These are phyloP conservation scores for Nephrotoma guestfalica DNA, from an alignment of 2,888 invertebrate genomes.

Conservation along the genomic window DNA sequence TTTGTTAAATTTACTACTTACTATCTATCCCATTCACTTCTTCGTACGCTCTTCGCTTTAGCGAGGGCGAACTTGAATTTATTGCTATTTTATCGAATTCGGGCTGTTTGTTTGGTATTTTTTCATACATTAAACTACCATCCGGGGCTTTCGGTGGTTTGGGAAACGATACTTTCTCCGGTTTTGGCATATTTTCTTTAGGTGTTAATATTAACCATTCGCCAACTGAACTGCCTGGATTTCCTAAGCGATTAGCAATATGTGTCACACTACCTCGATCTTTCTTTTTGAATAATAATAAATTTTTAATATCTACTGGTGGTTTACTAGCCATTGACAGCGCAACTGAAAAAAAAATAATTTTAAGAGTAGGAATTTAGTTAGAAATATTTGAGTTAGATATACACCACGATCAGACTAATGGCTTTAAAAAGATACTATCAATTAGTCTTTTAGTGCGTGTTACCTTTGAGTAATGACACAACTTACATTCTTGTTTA, in stretches of 20 bases:
- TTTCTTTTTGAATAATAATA: constrained; percentile 39
- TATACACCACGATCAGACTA: neutral
- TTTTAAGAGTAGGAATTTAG: neutral
- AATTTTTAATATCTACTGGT: constrained; percentile 38
- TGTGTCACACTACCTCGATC: constrained; percentile 52
- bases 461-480: neutral
- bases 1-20: constrained; percentile 32
- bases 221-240: constrained; percentile 41
- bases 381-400: neutral
- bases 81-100: constrained; percentile 52
- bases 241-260: constrained; percentile 55
- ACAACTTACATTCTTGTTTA: constrained; percentile 70
- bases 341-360: constrained; percentile 31
- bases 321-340: constrained; percentile 40
- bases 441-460: neutral
- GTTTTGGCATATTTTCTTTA: constrained; percentile 55
- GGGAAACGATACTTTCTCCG: constrained; percentile 71
- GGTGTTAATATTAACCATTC: constrained; percentile 34
- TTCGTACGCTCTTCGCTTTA: constrained; percentile 78
- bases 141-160: constrained; percentile 82
- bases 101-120: constrained; percentile 63
- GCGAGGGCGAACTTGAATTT: constrained; percentile 35
- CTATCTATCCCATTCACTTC: constrained; percentile 77
- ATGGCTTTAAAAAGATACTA: neutral
- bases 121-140: constrained; percentile 76